Evolutionary conservation across 2,888 invertebrate species (phyloP).

Genomic region (Hoplodrina ambigua): DNA sequence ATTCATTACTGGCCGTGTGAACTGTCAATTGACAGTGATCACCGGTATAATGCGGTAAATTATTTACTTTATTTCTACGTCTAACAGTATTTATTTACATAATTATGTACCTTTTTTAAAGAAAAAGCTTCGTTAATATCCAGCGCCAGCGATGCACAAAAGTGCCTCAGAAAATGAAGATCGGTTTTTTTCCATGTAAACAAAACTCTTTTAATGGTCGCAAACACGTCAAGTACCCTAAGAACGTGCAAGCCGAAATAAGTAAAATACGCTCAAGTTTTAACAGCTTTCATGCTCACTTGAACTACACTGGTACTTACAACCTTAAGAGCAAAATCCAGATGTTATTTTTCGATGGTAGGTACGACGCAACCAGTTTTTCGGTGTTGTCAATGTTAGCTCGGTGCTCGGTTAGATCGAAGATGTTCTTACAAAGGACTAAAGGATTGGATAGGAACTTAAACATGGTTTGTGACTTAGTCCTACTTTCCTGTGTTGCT

Average conservation of each 20-base stretch:
- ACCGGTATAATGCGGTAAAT: too few relatives aligned
- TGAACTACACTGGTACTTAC: constrained; percentile 33
- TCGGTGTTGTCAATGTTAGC: not conserved
- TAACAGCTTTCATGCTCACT: constrained; percentile 51
- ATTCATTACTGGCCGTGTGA: too few relatives aligned
- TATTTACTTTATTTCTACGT: not conserved
- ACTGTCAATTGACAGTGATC: too few relatives aligned
- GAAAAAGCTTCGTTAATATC: not conserved
- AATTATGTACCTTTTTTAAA: too few relatives aligned
- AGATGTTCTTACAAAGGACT: too few relatives aligned
- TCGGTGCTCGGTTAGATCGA: not conserved
- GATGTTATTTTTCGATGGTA: constrained; percentile 1
- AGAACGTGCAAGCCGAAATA: constrained; percentile 20
- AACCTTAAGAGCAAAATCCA: constrained; percentile 43
- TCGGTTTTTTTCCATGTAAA: constrained; percentile 39
- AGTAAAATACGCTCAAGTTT: constrained; percentile 47
- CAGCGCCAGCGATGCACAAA: not conserved
- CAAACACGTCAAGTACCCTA: constrained; percentile 44
- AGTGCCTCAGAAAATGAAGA: constrained; percentile 15
- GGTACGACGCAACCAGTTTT: not conserved
- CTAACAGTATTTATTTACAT: not conserved
- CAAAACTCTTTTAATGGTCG: constrained; percentile 28
- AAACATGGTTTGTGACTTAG: too few relatives aligned
- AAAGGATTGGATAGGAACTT: too few relatives aligned
- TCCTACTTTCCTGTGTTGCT: too few relatives aligned